Percentiles rank a stretch among this genome's conserved stretches.
phyloP scores from a whole-genome alignment of 2,888 invertebrate species.

The Drosophila mercatorum region DNA sequence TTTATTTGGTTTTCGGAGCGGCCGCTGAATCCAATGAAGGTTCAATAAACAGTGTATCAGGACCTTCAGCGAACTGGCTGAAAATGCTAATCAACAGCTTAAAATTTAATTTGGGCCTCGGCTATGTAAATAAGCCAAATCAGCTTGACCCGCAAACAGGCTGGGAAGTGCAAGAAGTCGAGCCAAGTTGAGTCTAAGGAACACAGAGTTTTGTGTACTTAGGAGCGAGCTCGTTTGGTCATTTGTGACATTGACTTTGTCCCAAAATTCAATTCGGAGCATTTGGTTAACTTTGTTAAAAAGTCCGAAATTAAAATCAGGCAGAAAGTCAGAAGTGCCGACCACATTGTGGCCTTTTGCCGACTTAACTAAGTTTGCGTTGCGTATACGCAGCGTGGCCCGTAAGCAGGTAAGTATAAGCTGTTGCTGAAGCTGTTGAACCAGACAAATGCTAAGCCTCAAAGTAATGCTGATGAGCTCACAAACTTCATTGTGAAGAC shows the following conservation, averaged over 20 bases:
- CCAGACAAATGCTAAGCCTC: conserved; percentile 69
- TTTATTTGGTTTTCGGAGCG: conserved; percentile 27
- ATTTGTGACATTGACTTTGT: conserved; percentile 67
- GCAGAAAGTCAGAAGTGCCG: conserved; percentile 42
- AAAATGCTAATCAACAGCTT: conserved; percentile 80
- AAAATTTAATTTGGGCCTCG: conserved; percentile 77
- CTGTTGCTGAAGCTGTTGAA: conserved; percentile 24
- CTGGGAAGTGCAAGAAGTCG: background rate
- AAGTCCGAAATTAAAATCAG: conserved; percentile 78
- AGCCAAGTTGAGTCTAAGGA: background rate
- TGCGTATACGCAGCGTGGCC: conserved; percentile 56
- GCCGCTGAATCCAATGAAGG: conserved; percentile 66
- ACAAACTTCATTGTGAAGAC: conserved; percentile 66
- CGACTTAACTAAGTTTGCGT: conserved; percentile 55
- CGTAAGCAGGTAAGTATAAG: conserved; percentile 40
- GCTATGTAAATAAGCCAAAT: conserved; percentile 68
- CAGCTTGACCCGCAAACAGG: background rate
- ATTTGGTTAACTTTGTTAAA: conserved; percentile 76
- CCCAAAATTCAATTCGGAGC: conserved; percentile 72
- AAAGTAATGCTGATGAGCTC: conserved; percentile 74
- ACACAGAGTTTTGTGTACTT: conserved; percentile 64
- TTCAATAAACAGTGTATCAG: conserved; percentile 68
- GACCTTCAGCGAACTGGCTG: conserved; percentile 29
- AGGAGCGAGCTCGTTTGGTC: conserved; percentile 60
- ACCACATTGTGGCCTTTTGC: conserved; percentile 62